A percentile compares a stretch with the other conserved stretches of the same genome.
These are phyloP conservation scores for Phrynocephalus guinanensis DNA, from an alignment of 2,797 vertebrate species.

Conservation along the genomic window DNA sequence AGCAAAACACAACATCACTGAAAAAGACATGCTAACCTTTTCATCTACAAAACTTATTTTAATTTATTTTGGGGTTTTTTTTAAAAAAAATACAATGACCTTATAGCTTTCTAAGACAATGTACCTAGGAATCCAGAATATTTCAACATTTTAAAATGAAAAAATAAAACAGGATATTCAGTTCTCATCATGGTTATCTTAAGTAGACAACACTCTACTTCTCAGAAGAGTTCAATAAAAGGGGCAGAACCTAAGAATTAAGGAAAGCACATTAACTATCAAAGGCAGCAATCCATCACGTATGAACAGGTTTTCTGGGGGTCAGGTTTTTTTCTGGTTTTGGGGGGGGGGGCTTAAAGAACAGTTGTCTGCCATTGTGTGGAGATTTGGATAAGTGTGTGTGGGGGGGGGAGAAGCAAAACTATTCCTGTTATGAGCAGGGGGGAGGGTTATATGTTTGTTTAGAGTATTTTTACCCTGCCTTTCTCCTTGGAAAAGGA, in stretches of 20 bases:
- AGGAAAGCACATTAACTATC: not conserved
- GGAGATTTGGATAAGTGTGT: constrained; percentile 21
- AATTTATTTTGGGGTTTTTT: too few relatives aligned
- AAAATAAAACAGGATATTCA: not conserved
- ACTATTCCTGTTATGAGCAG: too few relatives aligned
- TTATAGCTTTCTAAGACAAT: too few relatives aligned
- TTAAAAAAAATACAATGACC: not conserved
- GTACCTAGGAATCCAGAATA: too few relatives aligned
- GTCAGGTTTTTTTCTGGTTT: too few relatives aligned
- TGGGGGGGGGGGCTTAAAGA: not conserved
- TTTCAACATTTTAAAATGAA: not conserved
- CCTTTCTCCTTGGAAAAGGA: too few relatives aligned
- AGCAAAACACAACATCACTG: not conserved
- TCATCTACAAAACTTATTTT: not conserved
- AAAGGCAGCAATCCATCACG: not conserved
- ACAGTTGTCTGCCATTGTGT: constrained; percentile 55
- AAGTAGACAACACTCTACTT: not conserved
- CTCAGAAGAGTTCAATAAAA: not conserved
- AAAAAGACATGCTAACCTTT: not conserved
- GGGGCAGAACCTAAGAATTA: not conserved
- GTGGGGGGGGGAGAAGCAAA: not conserved
- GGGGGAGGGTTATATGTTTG: too few relatives aligned
- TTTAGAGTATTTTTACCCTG: too few relatives aligned
- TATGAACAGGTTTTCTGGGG: not conserved
- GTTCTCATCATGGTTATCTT: not conserved